phyloP scores from a whole-genome alignment of 92 coral and sea anemone species.

The Epizoanthus rinbou region DNA sequence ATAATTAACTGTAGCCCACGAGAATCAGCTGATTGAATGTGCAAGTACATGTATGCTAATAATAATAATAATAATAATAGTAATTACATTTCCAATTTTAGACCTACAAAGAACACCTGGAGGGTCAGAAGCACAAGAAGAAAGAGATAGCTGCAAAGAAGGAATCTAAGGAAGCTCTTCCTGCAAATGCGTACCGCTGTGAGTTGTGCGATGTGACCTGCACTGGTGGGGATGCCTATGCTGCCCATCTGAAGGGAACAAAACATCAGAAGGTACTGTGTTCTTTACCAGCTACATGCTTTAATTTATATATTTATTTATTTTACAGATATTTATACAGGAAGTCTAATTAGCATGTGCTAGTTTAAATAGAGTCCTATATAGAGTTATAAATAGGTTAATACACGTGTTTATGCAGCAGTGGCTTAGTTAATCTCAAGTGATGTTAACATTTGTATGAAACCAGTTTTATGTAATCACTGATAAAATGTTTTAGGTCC shows the following conservation, averaged over 20 bases:
- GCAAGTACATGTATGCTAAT: not conserved
- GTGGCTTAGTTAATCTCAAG: not conserved
- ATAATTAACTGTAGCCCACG: not conserved
- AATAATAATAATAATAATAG: no score
- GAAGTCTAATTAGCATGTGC: no score
- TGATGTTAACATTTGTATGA: no score
- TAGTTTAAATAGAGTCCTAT: no score
- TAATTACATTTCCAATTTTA: constrained; percentile 3
- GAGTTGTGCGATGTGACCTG: constrained; percentile 94
- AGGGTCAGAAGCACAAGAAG: constrained; percentile 98
- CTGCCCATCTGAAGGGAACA: constrained; percentile 98
- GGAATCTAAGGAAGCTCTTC: constrained; percentile 63
- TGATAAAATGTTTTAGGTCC: not conserved
- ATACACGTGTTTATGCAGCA: not conserved
- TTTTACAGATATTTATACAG: no score
- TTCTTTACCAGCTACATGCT: no score
- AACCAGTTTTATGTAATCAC: no score
- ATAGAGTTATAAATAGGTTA: no score
- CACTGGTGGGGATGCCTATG: constrained; percentile 96
- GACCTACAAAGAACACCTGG: constrained; percentile 98
- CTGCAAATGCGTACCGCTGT: constrained; percentile 85
- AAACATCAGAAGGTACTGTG: constrained; percentile 89
- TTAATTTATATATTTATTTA: no score
- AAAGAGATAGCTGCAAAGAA: constrained; percentile 91
- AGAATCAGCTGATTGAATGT: not conserved